Evolutionary conservation across 2,113 vertebrate genomes (phyloP).

Genomic region (Serinus canaria): DNA sequence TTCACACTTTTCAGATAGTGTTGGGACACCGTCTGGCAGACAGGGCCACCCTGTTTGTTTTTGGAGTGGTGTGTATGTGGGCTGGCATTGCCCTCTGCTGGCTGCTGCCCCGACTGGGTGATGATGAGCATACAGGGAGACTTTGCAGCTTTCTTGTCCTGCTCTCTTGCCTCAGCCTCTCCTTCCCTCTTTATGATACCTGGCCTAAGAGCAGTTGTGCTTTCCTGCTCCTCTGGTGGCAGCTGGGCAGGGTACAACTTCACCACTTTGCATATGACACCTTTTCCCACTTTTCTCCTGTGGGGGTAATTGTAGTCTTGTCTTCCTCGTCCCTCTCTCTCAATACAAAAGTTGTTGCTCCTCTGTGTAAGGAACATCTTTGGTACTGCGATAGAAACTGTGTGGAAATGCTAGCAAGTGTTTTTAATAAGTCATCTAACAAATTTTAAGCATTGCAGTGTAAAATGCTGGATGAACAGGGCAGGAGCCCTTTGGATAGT

Average conservation of each 20-base stretch:
- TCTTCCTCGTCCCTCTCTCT: background rate
- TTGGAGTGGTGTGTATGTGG: fast-evolving
- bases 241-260: background rate
- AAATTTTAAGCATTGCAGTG: background rate
- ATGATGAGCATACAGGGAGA: fast-evolving
- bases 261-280: background rate
- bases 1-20: background rate
- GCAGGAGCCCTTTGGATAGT: background rate
- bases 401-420: background rate
- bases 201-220: fast-evolving
- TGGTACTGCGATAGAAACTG: background rate
- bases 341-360: background rate
- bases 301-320: background rate
- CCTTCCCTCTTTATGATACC: fast-evolving
- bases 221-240: background rate
- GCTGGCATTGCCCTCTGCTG: conserved; percentile 26
- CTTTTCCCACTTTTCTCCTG: background rate
- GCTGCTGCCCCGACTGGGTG: background rate
- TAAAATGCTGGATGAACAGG: background rate
- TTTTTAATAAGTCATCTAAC: background rate
- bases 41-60: fast-evolving
- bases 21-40: background rate
- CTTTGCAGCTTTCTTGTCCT: background rate
- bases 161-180: background rate
- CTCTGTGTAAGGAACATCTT: background rate